Evolutionary conservation across 2,888 invertebrate genomes (phyloP), one percentile per base, ranked within the genome.

Genomic region (Heliconius ismenius): DNA sequence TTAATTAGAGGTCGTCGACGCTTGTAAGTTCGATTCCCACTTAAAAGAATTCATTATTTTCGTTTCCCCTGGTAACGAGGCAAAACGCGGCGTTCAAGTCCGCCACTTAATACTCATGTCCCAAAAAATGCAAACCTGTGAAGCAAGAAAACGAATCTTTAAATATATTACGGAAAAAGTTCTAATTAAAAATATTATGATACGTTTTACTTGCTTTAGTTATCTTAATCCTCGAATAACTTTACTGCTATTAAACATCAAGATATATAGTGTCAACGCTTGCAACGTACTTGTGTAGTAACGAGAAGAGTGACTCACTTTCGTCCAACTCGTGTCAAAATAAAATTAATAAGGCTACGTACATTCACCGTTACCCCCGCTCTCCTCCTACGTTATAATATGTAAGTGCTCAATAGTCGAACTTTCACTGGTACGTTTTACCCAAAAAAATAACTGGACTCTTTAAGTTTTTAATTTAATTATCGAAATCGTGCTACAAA

Each of bases 321-420:
- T 32, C 21, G 36, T 69, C 67, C 15, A 62, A 63, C 63, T 54
- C 65, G 73, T 49, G 32, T 70, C 70, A 58, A 70, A 70, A 70
- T 54, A 70, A 58, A 70, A 58, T 58, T 70, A 70, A 70, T 70
- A 36, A 58, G 58, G 28, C 70, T 70, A 58, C 21, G 24, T 77
- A 67, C 72, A 39, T 54, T 28, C 68, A 73, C 79, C 75, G 79
- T 77, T 79, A 79, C 4, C 13, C n/a, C 49, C 26, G 73, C 49
- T 68, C 26, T 79, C 68, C 77, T 73, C 77, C 77, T 74, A 79
- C 76, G 74, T 60, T 62, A 26, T 18, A 26, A 73, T 21, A 73
- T 39, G 11, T 11, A 24, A 26, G n/a, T 39, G 32, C 28, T 32
- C 32, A 28, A 32, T 54, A 58, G 32, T 36, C 49, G 9, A 32